Base-by-base conservation (phyloP, 2,113 vertebrate species). In the Tyto alba region DNA sequence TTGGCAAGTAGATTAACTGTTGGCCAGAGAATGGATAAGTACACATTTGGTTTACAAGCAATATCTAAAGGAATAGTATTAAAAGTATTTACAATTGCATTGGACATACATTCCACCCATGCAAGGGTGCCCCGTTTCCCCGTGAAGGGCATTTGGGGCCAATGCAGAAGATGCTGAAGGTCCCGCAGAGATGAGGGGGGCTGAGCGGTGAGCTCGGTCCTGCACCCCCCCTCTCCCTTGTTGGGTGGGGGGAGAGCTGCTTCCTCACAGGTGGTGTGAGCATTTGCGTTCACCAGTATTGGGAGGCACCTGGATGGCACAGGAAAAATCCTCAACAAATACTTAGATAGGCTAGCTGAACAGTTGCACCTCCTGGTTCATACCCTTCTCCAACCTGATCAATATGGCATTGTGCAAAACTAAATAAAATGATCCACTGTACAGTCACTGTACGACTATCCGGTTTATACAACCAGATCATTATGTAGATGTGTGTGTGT, bases 341-440 rank as follows among this genome's bases (percentile, higher is more conserved):
- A 11, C 50, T 13, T 11, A 34, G 63, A 29, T 21, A 6, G 16
- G 23, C 15, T 18, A 57, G 27, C 13, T n/a, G 27, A 59, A 11
- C 20, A 20, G 25, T 7, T 29, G 53, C 34, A 17, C 25, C 71
- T 45, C 27, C 9, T 4, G 12, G 7, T 21, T 30, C 17, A n/a
- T 30, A 6, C 41, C 69, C 69, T 32, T 14, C n/a, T 6, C 22
- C 22, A 4, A 16, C 9, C 32, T 47, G 4, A 8, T 5, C 38
- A 22, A 13, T 1, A 10, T 3, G 10, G 29, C 0, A 1, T 3
- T 40, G 29, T 4, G 3, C 13, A 34, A n/a, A 56, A 8, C 29
- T 16, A 21, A 32, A 30, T 7, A 6, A 9, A 50, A 19, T 3
- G 8, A 40, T 10, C 40, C 1, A 1, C 36, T 22, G 1, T 8